Evolutionary conservation across 2,888 invertebrate genomes (phyloP).

Genomic region (Hirtodrosophila alboralis): DNA sequence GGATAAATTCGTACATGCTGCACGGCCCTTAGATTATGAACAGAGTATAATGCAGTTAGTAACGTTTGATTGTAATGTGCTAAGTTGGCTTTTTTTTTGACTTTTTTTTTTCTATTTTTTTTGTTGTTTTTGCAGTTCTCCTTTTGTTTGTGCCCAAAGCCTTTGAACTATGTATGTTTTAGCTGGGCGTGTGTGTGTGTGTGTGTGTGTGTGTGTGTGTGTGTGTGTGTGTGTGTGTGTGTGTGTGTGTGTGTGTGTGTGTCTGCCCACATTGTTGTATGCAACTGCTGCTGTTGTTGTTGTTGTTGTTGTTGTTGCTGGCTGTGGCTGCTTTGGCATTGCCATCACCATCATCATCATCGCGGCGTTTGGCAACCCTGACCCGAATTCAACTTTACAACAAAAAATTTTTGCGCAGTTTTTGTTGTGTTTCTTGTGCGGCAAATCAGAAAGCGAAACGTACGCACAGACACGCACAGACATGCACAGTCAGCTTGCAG

Average conservation of each 20-base stretch:
- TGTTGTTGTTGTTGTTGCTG: slow-evolving; percentile 22
- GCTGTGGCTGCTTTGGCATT: slow-evolving; percentile 47
- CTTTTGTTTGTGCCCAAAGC: slow-evolving; percentile 58
- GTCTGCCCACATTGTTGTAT: slow-evolving; percentile 50
- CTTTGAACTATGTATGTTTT: slow-evolving; percentile 62
- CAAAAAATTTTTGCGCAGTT: slow-evolving; percentile 47
- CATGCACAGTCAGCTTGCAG: slow-evolving; percentile 12
- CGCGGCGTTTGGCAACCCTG: slow-evolving; percentile 66
- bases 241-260: slow-evolving; percentile 29
- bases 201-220: slow-evolving; percentile 9
- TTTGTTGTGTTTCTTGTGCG: slow-evolving; percentile 31
- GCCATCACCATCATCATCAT: slow-evolving; percentile 47
- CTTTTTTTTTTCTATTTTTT: slow-evolving; percentile 15
- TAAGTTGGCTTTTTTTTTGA: slow-evolving; percentile 15
- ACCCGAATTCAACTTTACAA: slow-evolving; percentile 69
- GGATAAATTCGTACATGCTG: too few species aligned
- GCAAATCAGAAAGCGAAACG: slow-evolving; percentile 51
- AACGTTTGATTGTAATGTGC: too few species aligned
- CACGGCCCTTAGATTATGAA: too few species aligned
- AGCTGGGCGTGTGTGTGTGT: slow-evolving; percentile 23
- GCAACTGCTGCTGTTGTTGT: slow-evolving; percentile 20
- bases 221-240: slow-evolving; percentile 9
- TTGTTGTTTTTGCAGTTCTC: slow-evolving; percentile 18
- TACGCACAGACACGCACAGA: slow-evolving; percentile 11
- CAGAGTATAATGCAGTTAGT: too few species aligned